Conservation (phyloP, 2,888 invertebrate species). For the Antheraea yamamai region DNA sequence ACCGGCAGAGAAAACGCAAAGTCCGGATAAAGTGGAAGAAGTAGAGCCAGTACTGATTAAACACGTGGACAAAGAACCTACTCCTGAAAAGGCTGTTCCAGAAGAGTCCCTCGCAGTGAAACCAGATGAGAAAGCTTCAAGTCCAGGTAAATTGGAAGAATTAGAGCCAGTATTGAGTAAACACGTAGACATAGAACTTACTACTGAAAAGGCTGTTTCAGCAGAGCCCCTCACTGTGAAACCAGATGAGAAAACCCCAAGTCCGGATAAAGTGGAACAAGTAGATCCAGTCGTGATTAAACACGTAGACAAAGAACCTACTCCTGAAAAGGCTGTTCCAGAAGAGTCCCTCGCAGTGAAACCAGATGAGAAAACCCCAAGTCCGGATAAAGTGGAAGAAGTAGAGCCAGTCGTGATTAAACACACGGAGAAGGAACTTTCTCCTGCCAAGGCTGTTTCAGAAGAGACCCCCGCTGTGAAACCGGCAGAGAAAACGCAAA, state of each 20-base stretch:
- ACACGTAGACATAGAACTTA: conserved; percentile 19
- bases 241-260: neutral
- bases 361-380: neutral
- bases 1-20: conserved; percentile 13
- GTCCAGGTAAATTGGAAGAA: neutral
- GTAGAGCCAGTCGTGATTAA: neutral
- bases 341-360: too few species aligned
- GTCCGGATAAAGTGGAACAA: too few species aligned
- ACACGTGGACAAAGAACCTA: neutral
- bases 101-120: conserved; percentile 12
- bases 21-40: conserved; percentile 3
- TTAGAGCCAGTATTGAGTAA: neutral
- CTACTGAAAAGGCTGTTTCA: conserved; percentile 15
- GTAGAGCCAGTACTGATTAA: neutral
- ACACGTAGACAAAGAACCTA: too few species aligned
- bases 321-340: too few species aligned
- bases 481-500: conserved; percentile 12
- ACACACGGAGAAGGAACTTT: neutral
- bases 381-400: conserved; percentile 11
- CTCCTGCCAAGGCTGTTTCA: conserved; percentile 5
- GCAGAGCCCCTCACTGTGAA: conserved; percentile 13
- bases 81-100: conserved; percentile 4
- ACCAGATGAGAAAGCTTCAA: conserved; percentile 21
- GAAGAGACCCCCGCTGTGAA: conserved; percentile 12
- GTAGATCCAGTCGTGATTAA: too few species aligned